Percentiles rank a stretch among this genome's conserved stretches.
phyloP scores from a whole-genome alignment of 2,797 vertebrate species.

The Oophaga sylvatica region DNA sequence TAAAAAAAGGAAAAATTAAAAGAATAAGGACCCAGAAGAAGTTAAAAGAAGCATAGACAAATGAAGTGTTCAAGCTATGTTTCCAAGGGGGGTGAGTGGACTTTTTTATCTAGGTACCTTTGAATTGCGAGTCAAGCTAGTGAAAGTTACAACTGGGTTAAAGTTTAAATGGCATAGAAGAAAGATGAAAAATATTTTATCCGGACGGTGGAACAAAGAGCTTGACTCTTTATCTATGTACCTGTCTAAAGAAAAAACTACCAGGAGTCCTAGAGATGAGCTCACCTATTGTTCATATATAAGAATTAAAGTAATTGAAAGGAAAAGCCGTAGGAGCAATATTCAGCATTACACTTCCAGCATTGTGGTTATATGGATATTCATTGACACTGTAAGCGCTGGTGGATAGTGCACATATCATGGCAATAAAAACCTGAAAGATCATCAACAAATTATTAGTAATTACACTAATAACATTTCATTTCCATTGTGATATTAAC shows the following conservation, averaged over 20 bases:
- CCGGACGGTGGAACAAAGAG: slow-evolving; percentile 80
- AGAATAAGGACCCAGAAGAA: slow-evolving; percentile 76
- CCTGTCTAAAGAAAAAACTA: slow-evolving; percentile 74
- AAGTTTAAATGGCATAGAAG: slow-evolving; percentile 83
- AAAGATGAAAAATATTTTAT: slow-evolving; percentile 78
- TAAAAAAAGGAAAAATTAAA: slow-evolving; percentile 56
- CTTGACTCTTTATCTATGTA: slow-evolving; percentile 75
- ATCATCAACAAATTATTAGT: no score
- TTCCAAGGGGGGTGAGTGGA: slow-evolving; percentile 74
- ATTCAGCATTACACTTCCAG: slow-evolving; percentile 63
- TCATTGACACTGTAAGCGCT: slow-evolving; percentile 16
- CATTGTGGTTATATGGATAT: slow-evolving; percentile 33
- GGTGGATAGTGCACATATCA: background rate
- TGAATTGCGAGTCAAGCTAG: slow-evolving; percentile 79
- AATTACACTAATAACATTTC: no score
- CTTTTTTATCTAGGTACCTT: slow-evolving; percentile 79
- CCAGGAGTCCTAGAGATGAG: slow-evolving; percentile 73
- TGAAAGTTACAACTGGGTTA: slow-evolving; percentile 83
- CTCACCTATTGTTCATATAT: slow-evolving; percentile 76
- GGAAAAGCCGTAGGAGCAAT: slow-evolving; percentile 78
- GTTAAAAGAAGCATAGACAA: slow-evolving; percentile 77
- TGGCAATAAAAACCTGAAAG: no score
- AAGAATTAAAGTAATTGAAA: slow-evolving; percentile 81
- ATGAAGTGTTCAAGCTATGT: slow-evolving; percentile 79
- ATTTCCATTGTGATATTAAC: background rate